Percentiles rank a stretch among this genome's conserved stretches.
phyloP scores from a whole-genome alignment of 2,113 vertebrate genomes.

The Indri indri region DNA sequence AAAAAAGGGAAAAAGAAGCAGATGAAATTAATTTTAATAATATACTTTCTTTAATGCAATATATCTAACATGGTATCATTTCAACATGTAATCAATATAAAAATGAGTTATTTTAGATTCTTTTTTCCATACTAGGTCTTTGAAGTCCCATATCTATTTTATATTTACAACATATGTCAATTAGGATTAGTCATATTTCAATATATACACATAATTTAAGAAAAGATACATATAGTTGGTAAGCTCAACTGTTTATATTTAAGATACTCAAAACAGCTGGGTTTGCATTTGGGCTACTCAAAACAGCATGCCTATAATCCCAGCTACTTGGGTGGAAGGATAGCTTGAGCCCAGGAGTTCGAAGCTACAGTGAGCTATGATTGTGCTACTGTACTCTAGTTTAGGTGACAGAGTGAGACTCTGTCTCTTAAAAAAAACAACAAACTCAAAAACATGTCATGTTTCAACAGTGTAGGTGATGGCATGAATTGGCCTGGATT shows the following conservation, averaged over 20 bases:
- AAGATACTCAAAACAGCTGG: neutral
- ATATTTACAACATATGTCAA: neutral
- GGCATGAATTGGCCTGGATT: neutral
- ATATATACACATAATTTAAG: neutral
- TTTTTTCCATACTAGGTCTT: neutral
- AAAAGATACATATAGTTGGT: neutral
- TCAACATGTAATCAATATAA: neutral
- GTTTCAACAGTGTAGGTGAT: neutral
- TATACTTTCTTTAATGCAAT: neutral
- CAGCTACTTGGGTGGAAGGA: no score
- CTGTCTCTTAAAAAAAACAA: no score
- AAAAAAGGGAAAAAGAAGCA: neutral
- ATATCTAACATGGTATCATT: slow-evolving; percentile 16
- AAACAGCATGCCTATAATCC: no score
- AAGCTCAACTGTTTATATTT: neutral
- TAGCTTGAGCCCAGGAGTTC: no score
- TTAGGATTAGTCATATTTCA: slow-evolving; percentile 5
- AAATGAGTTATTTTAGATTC: neutral
- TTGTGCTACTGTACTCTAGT: no score
- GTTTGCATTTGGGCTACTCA: no score
- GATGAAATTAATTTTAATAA: neutral
- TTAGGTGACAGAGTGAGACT: no score
- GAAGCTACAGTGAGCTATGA: no score
- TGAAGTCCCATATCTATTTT: slow-evolving; percentile 7
- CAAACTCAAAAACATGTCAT: neutral